A percentile compares a stretch with the other conserved stretches of the same genome.
Conservation (phyloP, 2,888 invertebrate species). For the Euzetes globulus region DNA sequence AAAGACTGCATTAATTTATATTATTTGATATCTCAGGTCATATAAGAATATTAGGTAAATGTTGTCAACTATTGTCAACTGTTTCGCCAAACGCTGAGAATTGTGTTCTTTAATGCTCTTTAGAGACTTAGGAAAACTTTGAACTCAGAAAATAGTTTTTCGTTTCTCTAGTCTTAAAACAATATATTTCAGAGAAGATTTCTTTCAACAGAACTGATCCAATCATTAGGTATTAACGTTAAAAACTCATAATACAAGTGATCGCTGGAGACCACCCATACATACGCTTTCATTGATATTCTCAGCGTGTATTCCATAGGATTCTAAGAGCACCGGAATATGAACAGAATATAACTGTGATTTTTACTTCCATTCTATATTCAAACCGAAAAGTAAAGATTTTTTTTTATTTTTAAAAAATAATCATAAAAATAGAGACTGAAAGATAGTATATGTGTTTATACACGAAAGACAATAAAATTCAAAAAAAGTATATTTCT, state of each 20-base stretch:
- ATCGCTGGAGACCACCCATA: conserved; percentile 20
- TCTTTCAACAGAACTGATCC: conserved; percentile 12
- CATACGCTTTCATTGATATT: conserved; percentile 23
- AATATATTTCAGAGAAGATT: neutral
- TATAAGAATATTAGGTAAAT: neutral
- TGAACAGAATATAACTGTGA: neutral
- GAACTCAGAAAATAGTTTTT: neutral
- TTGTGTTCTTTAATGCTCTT: neutral
- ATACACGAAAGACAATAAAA: neutral
- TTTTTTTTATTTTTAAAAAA: neutral
- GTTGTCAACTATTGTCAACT: neutral
- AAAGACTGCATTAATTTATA: neutral
- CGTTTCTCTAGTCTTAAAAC: no score
- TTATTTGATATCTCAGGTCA: neutral
- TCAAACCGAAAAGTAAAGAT: neutral
- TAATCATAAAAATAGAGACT: conserved; percentile 1
- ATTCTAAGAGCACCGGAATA: neutral
- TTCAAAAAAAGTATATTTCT: neutral
- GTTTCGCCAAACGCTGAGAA: neutral
- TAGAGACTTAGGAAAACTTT: neutral
- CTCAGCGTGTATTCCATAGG: conserved; percentile 8
- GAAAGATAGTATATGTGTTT: neutral
- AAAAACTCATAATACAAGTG: conserved; percentile 16
- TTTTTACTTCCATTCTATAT: neutral
- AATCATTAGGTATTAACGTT: conserved; percentile 26